Base-by-base conservation (phyloP, 2,888 invertebrate genomes). In the Litoditis marina region DNA sequence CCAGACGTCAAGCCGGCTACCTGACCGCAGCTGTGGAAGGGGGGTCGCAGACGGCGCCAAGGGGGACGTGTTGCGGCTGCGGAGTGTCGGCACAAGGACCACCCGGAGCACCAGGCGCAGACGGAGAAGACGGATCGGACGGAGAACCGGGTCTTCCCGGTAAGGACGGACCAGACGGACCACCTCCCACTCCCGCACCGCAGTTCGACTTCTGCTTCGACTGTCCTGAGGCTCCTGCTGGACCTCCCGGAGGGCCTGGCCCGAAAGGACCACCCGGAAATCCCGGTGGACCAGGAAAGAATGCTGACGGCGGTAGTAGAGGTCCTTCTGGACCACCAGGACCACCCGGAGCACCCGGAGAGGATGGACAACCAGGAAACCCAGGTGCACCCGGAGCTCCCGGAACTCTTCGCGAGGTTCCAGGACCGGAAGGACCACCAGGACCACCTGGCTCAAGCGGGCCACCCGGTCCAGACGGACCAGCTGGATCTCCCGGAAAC, bases 131-230 rank as follows among this genome's bases (percentile, higher is more conserved):
- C 22, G 65, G 65, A 32, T 31, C 39, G 16, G 65, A 65, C 34
- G 76, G 77, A 61, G 47, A 65, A 50, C 75, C 73, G 50, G 77
- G 78, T 60, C 58, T 61, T 31, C 73, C 71, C 52, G 78, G 78
- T 57, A 69, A 68, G 60, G 70, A 76, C 49, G 78, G 78, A 56
- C 75, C 74, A 59, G 73, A 76, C 62, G 78, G 76, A 59, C 75
- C 74, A 50, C 71, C 68, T 28, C 73, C 75, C 63, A 73, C 71
- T 42, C 72, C 74, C 55, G 73, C 77, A 39, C 77, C 77, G 57
- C 65, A 60, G n/a, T 65, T 60, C 64, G 72, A 73, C 44, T 71
- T 65, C 63, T 74, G 77, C 72, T 71, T 71, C 68, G 72, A 77
- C 55, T 73, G 77, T 66, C 71, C 73, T 59, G 71, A 67, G 34